Evolutionary conservation across 2,797 vertebrate genomes (phyloP), one percentile per base, ranked within the genome.

Genomic region (Micromesistius poutassou): DNA sequence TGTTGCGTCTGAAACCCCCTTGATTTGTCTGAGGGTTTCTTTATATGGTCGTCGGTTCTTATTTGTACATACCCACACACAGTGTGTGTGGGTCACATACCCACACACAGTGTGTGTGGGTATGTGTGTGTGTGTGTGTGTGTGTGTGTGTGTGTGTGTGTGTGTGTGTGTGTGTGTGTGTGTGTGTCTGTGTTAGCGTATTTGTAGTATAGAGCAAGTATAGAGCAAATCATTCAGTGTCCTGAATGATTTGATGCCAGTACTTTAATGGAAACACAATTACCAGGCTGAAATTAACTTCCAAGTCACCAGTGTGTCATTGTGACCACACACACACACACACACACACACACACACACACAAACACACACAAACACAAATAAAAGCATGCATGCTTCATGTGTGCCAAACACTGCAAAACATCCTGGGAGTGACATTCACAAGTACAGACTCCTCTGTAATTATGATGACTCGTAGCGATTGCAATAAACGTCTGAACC

Each of bases 251-350:
- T 81, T 81, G 77, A 81, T 84, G 83, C 77, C 77, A 85, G 78
- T 76, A 80, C 72, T 78, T 86, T 84, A 85, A 89, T 86, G 85
- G 85, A 85, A 86, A 85, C 74, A 87, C 81, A 85, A 83, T 84
- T 86, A 87, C 81, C 77, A 78, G 76, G 79, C 83, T 84, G 38
- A 87, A 88, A 87, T 90, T 86, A 87, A 84, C 86, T 85, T 85
- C 72, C 6, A 38, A 81, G 74, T 78, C 77, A 84, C 81, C 82
- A 83, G 76, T 35, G 74, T 82, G 73, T 72, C 75, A 80, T 73
- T 16, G 31, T 76, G 50, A 55, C 70, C 66, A 1, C 7, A 28
- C n/a, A 76, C 42, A 66, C 36, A 75, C 71, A 62, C 71, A 33
- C 25, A 71, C 19, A 22, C 70, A 31, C 19, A 42, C 36, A 9